These are phyloP conservation scores for Tetramorium parvispinum DNA, from an alignment of 1,140 invertebrate genomes.

Conservation along the genomic window DNA sequence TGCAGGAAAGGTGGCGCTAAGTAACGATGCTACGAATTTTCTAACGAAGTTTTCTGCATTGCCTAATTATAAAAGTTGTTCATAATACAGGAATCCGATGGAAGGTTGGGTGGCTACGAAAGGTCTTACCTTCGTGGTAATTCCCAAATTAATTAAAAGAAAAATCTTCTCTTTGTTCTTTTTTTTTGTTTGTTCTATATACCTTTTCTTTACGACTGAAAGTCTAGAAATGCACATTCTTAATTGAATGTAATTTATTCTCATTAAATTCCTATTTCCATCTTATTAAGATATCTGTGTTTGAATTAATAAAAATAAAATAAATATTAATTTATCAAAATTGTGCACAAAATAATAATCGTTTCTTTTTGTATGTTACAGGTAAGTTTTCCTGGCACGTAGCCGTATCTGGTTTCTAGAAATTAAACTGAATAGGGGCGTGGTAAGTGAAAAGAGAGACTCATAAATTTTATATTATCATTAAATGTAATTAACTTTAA, in stretches of 20 bases:
- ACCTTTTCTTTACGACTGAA: constrained; percentile 24
- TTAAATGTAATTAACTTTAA: background rate
- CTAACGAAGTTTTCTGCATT: constrained; percentile 72
- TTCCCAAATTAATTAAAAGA: constrained; percentile 78
- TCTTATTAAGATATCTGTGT: background rate
- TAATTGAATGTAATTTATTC: background rate
- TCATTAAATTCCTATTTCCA: background rate
- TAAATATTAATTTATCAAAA: background rate
- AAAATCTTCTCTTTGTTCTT: constrained; percentile 56
- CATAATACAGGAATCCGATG: constrained; percentile 67
- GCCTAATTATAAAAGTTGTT: constrained; percentile 79
- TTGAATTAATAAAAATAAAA: background rate
- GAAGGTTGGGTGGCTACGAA: constrained; percentile 33
- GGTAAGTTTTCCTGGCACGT: constrained; percentile 49
- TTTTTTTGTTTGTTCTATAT: constrained; percentile 3
- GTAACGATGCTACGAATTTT: constrained; percentile 67
- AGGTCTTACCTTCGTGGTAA: constrained; percentile 59
- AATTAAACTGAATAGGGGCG: background rate
- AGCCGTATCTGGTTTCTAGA: background rate
- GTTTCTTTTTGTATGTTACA: constrained; percentile 63
- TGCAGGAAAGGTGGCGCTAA: constrained; percentile 12
- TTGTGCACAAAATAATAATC: background rate
- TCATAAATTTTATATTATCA: constrained; percentile 30
- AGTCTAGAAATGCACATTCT: background rate
- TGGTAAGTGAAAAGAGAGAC: constrained; percentile 33